phyloP scores from a whole-genome alignment of 2,888 invertebrate species.

The Chloroclystis v-ata region DNA sequence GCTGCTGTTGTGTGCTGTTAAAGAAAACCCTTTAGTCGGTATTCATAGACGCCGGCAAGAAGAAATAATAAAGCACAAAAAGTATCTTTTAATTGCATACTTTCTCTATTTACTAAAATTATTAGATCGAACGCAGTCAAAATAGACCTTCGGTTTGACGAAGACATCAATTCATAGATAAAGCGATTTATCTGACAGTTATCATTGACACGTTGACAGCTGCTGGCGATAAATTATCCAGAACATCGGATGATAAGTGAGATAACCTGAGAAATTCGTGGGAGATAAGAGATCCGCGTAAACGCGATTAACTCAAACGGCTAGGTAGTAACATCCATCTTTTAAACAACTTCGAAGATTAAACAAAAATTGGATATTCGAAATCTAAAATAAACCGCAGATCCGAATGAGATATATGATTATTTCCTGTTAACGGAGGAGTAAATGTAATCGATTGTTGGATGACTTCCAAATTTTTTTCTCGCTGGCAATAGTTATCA shows the following conservation, averaged over 20 bases:
- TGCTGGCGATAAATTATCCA: constrained; percentile 47
- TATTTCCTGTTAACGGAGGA: constrained; percentile 60
- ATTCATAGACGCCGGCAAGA: no score
- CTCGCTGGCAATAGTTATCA: constrained; percentile 62
- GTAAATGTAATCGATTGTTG: constrained; percentile 73
- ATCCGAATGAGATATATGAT: constrained; percentile 49
- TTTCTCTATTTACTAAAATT: no score
- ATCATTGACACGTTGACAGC: constrained; percentile 66
- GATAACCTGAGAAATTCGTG: constrained; percentile 49
- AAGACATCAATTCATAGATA: constrained; percentile 28
- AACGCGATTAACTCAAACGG: constrained; percentile 26
- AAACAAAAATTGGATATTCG: constrained; percentile 31
- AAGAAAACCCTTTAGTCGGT: no score
- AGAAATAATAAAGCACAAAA: no score
- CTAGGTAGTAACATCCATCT: constrained; percentile 27
- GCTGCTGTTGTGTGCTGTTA: no score
- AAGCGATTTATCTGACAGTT: constrained; percentile 53
- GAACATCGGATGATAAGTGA: constrained; percentile 37
- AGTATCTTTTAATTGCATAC: no score
- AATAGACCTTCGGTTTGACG: neutral
- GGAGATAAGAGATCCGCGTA: constrained; percentile 37
- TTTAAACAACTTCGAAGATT: constrained; percentile 21
- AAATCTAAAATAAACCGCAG: constrained; percentile 40
- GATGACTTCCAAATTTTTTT: constrained; percentile 61
- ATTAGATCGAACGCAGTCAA: no score